Evolutionary conservation across 2,113 vertebrate genomes (phyloP).

Genomic region (Saguinus midas): DNA sequence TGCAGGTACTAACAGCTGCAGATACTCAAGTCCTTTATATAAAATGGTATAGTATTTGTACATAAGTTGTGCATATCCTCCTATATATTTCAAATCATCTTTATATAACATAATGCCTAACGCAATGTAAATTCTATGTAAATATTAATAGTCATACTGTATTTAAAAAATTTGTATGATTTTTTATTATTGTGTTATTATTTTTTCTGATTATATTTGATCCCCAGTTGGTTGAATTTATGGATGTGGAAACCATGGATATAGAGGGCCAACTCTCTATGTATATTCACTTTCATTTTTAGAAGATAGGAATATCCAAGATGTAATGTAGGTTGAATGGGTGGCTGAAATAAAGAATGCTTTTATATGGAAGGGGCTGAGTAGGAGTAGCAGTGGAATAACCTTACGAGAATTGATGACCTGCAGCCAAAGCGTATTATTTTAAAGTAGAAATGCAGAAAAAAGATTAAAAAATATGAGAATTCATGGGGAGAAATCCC

Average conservation of each 20-base stretch:
- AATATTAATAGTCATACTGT: background rate
- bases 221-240: background rate
- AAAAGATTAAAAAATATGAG: constrained; percentile 42
- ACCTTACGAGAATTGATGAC: constrained; percentile 67
- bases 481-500: background rate
- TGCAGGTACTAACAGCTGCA: background rate
- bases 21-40: background rate
- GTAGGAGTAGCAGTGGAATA: constrained; percentile 60
- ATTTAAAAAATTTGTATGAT: background rate
- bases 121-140: background rate
- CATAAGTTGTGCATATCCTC: background rate
- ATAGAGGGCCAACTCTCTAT: background rate
- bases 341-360: constrained; percentile 37
- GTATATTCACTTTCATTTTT: constrained; percentile 35
- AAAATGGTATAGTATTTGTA: background rate
- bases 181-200: background rate
- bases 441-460: constrained; percentile 64
- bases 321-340: constrained; percentile 59
- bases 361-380: background rate
- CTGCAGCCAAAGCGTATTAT: constrained; percentile 19
- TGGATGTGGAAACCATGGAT: background rate
- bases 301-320: background rate
- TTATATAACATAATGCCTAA: background rate
- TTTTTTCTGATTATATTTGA: background rate
- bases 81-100: background rate